phyloP scores from a whole-genome alignment of 2,797 vertebrate species.

The Sternarchorhynchus goeldii region DNA sequence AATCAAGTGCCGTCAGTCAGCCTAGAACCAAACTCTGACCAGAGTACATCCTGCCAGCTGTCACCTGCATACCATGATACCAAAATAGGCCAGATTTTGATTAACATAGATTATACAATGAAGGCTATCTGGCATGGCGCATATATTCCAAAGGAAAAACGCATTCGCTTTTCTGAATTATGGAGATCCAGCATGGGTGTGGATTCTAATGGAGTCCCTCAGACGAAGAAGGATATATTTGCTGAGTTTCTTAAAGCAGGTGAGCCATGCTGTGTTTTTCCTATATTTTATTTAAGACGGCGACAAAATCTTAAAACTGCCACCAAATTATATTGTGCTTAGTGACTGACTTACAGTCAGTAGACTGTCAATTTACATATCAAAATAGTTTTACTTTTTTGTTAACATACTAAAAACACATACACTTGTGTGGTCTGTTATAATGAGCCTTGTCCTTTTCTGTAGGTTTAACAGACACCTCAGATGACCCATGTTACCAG shows the following conservation, averaged over 20 bases:
- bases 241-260: slow-evolving; percentile 72
- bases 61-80: slow-evolving; percentile 74
- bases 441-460: background rate
- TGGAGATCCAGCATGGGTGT: slow-evolving; percentile 71
- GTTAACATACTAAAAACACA: background rate
- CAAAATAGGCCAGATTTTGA: slow-evolving; percentile 72
- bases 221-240: slow-evolving; percentile 66
- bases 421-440: no score
- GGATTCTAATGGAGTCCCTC: slow-evolving; percentile 67
- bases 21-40: slow-evolving; percentile 71
- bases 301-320: background rate
- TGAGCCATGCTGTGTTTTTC: slow-evolving; percentile 40
- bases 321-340: no score
- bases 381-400: background rate
- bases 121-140: slow-evolving; percentile 78
- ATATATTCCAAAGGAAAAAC: slow-evolving; percentile 69
- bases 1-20: slow-evolving; percentile 74
- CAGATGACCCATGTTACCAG: slow-evolving; percentile 69
- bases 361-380: background rate
- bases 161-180: slow-evolving; percentile 71
- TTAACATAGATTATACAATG: slow-evolving; percentile 70
- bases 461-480: slow-evolving; percentile 70
- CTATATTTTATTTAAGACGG: background rate
- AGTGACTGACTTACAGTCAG: background rate
- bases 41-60: slow-evolving; percentile 72